These are phyloP conservation scores for Peromyscus polionotus DNA, from an alignment of 2,113 vertebrate species.

Conservation along the genomic window DNA sequence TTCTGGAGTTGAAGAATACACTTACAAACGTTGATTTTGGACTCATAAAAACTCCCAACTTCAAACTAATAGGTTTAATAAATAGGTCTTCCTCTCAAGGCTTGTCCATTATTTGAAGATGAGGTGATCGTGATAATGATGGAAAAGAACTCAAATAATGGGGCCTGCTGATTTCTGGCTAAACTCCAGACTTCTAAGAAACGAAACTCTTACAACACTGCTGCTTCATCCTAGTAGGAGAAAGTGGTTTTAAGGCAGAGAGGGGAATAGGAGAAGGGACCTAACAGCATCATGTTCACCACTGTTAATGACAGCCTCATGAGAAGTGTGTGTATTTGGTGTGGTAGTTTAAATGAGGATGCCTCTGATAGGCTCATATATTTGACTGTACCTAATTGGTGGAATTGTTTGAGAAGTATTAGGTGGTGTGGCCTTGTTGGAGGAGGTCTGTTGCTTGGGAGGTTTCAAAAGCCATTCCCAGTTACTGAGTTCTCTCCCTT, in stretches of 20 bases:
- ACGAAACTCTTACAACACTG: neutral
- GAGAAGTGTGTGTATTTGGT: neutral
- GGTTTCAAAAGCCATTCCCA: neutral
- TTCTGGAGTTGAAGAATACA: neutral
- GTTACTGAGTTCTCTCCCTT: neutral
- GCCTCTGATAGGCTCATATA: too few species aligned
- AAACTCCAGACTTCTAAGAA: neutral
- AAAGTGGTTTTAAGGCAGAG: neutral
- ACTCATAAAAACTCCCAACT: neutral
- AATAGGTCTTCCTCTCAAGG: neutral
- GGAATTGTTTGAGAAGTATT: neutral
- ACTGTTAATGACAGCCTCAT: neutral
- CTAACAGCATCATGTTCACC: neutral
- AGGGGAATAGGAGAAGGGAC: neutral
- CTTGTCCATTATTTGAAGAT: neutral
- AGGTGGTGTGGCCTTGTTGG: neutral
- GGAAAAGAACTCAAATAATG: neutral
- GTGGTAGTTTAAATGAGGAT: neutral
- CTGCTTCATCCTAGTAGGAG: too few species aligned
- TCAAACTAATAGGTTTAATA: too few species aligned
- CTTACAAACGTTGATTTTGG: too few species aligned
- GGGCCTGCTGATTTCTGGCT: neutral
- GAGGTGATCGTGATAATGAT: neutral
- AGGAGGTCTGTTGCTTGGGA: neutral
- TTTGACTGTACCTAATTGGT: neutral